Percentiles rank a stretch among this genome's conserved stretches.
Conservation (phyloP, 2,113 vertebrate genomes). For the Nesoenas mayeri region DNA sequence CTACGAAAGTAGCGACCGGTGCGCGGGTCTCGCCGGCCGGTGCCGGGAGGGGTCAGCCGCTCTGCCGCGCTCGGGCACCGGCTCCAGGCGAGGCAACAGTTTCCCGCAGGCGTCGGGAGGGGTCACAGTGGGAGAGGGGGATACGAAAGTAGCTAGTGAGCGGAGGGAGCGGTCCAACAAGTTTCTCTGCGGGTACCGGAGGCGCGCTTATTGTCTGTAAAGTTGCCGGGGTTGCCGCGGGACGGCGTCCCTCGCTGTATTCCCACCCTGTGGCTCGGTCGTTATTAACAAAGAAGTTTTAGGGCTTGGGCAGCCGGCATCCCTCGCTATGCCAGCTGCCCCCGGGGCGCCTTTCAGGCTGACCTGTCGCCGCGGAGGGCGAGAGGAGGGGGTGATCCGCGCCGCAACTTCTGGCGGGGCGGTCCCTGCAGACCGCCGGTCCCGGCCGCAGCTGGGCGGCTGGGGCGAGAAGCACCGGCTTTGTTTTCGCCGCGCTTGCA, state of each 20-base stretch:
- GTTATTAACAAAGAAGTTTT: constrained; percentile 65
- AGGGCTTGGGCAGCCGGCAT: neutral
- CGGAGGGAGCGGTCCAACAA: constrained; percentile 58
- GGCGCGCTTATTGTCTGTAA: neutral
- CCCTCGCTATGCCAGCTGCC: neutral
- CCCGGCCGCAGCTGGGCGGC: neutral
- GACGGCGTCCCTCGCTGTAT: neutral
- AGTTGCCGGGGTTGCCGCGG: constrained; percentile 20
- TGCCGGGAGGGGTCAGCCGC: neutral
- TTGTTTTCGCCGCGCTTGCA: neutral
- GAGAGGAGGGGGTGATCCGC: neutral
- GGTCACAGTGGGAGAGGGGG: neutral
- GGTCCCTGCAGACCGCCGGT: neutral
- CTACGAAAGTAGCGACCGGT: neutral
- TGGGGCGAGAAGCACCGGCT: neutral
- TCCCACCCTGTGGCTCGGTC: neutral
- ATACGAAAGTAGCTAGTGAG: neutral
- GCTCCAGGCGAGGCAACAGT: neutral
- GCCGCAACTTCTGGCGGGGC: neutral
- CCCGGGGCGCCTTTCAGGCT: neutral
- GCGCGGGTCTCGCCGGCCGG: neutral
- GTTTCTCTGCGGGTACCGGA: constrained; percentile 51
- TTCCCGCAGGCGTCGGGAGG: neutral
- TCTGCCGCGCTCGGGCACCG: neutral
- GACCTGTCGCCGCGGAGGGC: neutral